These are phyloP conservation scores for Premnoplex brunnescens DNA, from an alignment of 2,797 vertebrate species.

Conservation along the genomic window DNA sequence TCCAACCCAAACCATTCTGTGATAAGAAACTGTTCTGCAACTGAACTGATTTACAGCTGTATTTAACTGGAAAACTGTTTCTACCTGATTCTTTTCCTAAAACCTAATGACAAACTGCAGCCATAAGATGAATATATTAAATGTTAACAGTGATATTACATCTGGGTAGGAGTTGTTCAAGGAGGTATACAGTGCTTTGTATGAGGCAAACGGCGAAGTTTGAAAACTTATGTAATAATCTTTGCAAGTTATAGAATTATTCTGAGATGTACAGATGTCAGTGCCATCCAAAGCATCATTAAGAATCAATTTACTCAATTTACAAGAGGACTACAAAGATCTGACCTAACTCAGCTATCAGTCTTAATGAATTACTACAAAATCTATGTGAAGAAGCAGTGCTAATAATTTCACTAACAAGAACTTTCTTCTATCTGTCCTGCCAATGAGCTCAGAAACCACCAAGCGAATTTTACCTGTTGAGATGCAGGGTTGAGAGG, in stretches of 20 bases:
- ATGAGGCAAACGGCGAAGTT: neutral
- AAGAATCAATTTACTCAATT: neutral
- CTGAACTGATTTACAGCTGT: neutral
- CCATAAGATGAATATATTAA: neutral
- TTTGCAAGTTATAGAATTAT: neutral
- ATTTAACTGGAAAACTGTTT: neutral
- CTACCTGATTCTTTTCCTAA: neutral
- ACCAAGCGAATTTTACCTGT: constrained; percentile 79
- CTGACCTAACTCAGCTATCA: neutral
- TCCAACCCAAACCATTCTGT: neutral
- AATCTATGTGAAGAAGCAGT: neutral
- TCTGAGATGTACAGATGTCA: neutral
- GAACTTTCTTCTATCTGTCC: neutral
- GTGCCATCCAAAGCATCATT: neutral
- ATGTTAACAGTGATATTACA: neutral
- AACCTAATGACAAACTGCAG: neutral
- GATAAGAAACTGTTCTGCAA: neutral
- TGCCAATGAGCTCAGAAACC: neutral
- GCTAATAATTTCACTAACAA: neutral
- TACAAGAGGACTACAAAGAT: neutral
- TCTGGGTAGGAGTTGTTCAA: neutral
- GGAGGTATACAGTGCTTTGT: neutral
- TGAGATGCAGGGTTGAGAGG: constrained; percentile 82
- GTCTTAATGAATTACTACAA: neutral
- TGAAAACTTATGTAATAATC: neutral